Evolutionary conservation across 2,888 invertebrate species (phyloP).

Genomic region (Xanthia togata): DNA sequence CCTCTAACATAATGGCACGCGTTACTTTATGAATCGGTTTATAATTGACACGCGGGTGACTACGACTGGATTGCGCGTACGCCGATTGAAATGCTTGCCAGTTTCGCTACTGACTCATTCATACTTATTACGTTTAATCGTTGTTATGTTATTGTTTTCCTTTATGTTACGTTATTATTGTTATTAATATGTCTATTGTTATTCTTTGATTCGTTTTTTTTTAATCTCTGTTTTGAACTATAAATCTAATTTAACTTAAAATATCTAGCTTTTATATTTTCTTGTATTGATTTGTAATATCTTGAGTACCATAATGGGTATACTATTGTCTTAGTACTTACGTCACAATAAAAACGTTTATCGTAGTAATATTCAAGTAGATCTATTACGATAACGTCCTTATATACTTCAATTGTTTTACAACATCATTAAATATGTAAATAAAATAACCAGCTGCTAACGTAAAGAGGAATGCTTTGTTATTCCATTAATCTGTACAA

Average conservation of each 20-base stretch:
- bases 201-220: not conserved
- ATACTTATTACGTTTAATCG: conserved; percentile 4
- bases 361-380: not conserved
- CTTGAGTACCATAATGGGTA: not conserved
- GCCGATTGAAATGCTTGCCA: conserved; percentile 13
- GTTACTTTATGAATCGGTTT: conserved; percentile 38
- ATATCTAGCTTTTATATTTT: not conserved
- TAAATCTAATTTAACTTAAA: not conserved
- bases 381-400: conserved; percentile 1
- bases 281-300: not conserved
- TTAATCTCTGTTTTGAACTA: not conserved
- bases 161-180: conserved; percentile 4
- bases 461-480: conserved; percentile 35
- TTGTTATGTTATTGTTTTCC: conserved; percentile 12
- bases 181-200: conserved; percentile 1
- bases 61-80: conserved; percentile 26
- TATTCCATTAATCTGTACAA: conserved; percentile 51
- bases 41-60: conserved; percentile 36
- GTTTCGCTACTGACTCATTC: conserved; percentile 23
- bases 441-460: conserved; percentile 22
- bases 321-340: not conserved
- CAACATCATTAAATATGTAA: conserved; percentile 24
- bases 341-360: not conserved
- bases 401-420: conserved; percentile 27
- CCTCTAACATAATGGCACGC: conserved; percentile 4